phyloP scores from a whole-genome alignment of 2,113 vertebrate genomes.

The Sturnus vulgaris region DNA sequence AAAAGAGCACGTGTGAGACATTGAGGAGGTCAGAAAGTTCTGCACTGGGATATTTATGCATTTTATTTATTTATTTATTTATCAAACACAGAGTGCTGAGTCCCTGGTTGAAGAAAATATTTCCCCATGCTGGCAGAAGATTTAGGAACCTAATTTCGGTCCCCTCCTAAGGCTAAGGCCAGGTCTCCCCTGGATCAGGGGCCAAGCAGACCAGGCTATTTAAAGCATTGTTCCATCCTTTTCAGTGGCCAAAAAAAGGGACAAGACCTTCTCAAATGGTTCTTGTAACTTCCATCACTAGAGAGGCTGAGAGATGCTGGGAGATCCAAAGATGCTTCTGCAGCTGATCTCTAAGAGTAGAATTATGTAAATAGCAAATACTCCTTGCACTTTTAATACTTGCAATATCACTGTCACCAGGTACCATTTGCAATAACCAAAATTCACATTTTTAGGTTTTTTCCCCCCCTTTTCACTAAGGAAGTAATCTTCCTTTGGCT shows the following conservation, averaged over 20 bases:
- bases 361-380: background rate
- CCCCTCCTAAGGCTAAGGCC: background rate
- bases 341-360: background rate
- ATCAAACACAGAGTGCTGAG: background rate
- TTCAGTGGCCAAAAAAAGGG: background rate
- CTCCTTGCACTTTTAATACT: background rate
- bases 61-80: slow-evolving; percentile 47
- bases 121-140: background rate
- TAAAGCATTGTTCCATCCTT: background rate
- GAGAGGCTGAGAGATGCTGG: background rate
- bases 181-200: background rate
- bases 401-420: background rate
- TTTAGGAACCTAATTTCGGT: background rate
- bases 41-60: background rate
- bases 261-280: background rate
- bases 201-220: background rate
- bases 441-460: background rate
- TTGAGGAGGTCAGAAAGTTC: background rate
- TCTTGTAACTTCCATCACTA: background rate
- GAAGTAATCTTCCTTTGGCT: background rate
- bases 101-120: background rate
- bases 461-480: background rate
- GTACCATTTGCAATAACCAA: background rate
- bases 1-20: rapidly evolving
- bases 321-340: background rate